A percentile compares a stretch with the other conserved stretches of the same genome.
Conservation (phyloP, 2,888 invertebrate species). For the Drosophila nigritarsus region DNA sequence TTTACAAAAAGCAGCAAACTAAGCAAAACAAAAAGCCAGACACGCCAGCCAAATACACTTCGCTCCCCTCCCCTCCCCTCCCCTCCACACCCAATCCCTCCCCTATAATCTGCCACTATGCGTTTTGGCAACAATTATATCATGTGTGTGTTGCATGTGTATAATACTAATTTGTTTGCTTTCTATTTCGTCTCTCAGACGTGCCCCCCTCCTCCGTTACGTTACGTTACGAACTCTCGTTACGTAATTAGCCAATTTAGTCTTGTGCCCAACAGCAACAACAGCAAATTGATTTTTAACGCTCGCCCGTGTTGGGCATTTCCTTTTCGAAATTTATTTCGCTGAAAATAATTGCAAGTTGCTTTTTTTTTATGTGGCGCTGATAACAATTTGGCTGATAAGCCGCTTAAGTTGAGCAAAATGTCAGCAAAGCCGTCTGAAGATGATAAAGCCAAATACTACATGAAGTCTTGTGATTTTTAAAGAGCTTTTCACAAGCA, state of each 20-base stretch:
- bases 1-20: constrained; percentile 19
- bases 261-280: constrained; percentile 6
- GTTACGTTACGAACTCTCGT: constrained; percentile 6
- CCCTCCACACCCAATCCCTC: background rate
- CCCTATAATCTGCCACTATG: background rate
- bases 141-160: constrained; percentile 4
- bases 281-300: background rate
- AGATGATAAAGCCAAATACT: constrained; percentile 52
- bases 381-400: constrained; percentile 50
- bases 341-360: constrained; percentile 13
- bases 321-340: constrained; percentile 6
- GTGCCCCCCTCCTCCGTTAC: constrained; percentile 34
- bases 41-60: constrained; percentile 4
- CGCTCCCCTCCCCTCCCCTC: background rate
- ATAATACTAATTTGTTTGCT: constrained; percentile 40
- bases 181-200: constrained; percentile 38
- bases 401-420: constrained; percentile 25
- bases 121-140: constrained; percentile 25
- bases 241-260: constrained; percentile 36
- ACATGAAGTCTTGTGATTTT: constrained; percentile 62
- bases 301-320: constrained; percentile 4
- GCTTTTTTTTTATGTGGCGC: background rate
- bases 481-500: constrained; percentile 24
- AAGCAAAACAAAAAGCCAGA: constrained; percentile 1
- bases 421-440: constrained; percentile 61